These are phyloP conservation scores for Heteropelma amictum DNA, from an alignment of 2,888 invertebrate species.

Conservation along the genomic window DNA sequence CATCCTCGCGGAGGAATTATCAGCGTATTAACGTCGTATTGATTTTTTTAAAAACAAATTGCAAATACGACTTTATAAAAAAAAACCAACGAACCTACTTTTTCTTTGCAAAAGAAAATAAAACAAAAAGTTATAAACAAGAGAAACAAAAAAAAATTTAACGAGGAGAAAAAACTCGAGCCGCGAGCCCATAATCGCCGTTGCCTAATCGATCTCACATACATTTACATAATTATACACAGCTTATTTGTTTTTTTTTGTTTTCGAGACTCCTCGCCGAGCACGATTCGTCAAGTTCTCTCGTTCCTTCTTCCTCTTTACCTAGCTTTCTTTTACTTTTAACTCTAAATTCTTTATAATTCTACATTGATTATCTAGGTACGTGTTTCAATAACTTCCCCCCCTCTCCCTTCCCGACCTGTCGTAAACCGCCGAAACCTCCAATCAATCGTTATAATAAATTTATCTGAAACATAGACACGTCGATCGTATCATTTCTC, in stretches of 20 bases:
- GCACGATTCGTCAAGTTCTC: conserved; percentile 39
- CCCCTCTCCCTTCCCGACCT: conserved; percentile 24
- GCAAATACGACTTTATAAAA: conserved; percentile 15
- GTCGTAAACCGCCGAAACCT: conserved; percentile 38
- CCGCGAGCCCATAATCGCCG: conserved; percentile 56
- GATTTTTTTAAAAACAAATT: conserved; percentile 42
- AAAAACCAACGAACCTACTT: conserved; percentile 20
- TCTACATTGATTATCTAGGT: conserved; percentile 72
- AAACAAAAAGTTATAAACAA: conserved; percentile 16
- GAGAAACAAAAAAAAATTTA: conserved; percentile 39
- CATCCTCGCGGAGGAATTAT: conserved; percentile 46
- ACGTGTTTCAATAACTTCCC: conserved; percentile 59
- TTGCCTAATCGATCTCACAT: conserved; percentile 62
- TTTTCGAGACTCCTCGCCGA: conserved; percentile 51
- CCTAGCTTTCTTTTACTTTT: conserved; percentile 39
- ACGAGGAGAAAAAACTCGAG: conserved; percentile 48
- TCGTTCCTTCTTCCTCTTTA: conserved; percentile 1
- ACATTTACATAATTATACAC: conserved; percentile 65
- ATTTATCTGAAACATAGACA: conserved; percentile 28
- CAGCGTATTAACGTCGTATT: conserved; percentile 34
- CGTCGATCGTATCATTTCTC: conserved; percentile 44
- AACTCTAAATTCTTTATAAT: conserved; percentile 66
- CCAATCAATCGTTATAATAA: conserved; percentile 51
- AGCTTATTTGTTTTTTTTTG: conserved; percentile 55
- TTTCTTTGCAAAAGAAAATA: conserved; percentile 5